Evolutionary conservation across 2,888 invertebrate species (phyloP).

Genomic region (Hypolimnas misippus): DNA sequence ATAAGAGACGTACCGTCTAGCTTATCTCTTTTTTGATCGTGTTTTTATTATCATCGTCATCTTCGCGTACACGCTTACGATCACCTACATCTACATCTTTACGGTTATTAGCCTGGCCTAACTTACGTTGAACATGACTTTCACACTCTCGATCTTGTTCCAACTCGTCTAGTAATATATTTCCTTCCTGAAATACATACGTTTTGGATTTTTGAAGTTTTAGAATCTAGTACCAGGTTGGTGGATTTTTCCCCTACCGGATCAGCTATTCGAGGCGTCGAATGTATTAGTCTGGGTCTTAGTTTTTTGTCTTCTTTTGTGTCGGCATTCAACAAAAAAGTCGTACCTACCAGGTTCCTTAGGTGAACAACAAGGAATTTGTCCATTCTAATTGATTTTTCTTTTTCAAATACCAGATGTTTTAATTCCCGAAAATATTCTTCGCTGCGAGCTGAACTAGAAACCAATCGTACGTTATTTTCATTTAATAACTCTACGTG

Average conservation of each 20-base stretch:
- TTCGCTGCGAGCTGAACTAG: background rate
- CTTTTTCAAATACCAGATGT: constrained; percentile 8
- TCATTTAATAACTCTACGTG: background rate
- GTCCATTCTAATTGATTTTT: background rate
- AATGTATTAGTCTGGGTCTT: background rate
- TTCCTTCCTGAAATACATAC: too few species aligned
- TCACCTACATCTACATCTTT: too few species aligned
- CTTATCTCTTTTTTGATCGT: background rate
- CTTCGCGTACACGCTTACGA: background rate
- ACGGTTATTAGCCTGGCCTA: too few species aligned
- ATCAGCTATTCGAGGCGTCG: background rate
- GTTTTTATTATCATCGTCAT: background rate
- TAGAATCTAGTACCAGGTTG: background rate
- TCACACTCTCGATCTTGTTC: too few species aligned
- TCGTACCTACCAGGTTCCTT: background rate
- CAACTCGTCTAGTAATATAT: too few species aligned
- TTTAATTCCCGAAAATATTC: constrained; percentile 12
- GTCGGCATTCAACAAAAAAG: background rate
- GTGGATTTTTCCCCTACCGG: background rate
- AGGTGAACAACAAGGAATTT: background rate
- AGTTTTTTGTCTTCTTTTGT: background rate
- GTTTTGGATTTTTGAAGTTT: background rate
- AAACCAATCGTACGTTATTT: background rate
- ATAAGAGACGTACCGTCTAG: background rate
- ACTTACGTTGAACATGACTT: too few species aligned